Conservation (phyloP, 1,140 invertebrate genomes). For the Teleopsis dalmanni region DNA sequence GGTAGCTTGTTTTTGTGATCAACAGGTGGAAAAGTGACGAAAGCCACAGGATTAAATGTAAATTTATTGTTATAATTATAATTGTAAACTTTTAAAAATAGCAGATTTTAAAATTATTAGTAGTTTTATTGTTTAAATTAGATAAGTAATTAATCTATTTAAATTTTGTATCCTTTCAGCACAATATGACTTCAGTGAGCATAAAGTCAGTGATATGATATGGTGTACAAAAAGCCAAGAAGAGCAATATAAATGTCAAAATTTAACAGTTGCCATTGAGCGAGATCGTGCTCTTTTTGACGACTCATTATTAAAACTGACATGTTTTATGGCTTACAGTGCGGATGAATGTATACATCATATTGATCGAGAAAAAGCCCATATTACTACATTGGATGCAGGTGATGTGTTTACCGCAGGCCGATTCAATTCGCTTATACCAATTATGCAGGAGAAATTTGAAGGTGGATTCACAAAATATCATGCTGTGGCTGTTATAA, state of each 20-base stretch:
- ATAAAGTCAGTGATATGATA: conserved; percentile 22
- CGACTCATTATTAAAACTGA: conserved; percentile 53
- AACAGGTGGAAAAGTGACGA: no score
- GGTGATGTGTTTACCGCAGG: conserved; percentile 90
- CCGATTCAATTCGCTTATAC: conserved; percentile 84
- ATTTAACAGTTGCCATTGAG: conserved; percentile 58
- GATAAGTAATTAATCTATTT: no score
- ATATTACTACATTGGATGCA: conserved; percentile 81
- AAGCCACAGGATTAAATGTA: no score
- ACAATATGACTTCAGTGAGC: no score
- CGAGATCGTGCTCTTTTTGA: conserved; percentile 57
- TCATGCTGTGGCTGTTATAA: conserved; percentile 81
- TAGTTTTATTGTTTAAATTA: no score
- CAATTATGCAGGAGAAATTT: conserved; percentile 71
- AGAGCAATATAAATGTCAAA: conserved; percentile 71
- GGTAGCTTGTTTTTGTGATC: no score
- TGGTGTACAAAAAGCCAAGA: conserved; percentile 72
- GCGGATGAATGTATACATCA: conserved; percentile 76
- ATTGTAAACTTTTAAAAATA: no score
- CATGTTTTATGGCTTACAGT: conserved; percentile 61
- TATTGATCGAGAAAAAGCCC: conserved; percentile 68
- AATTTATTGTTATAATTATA: no score
- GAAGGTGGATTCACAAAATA: conserved; percentile 54
- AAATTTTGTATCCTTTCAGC: no score
- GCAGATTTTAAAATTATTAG: no score